Conservation (phyloP, 2,797 vertebrate species). For the Remorina albescens region DNA sequence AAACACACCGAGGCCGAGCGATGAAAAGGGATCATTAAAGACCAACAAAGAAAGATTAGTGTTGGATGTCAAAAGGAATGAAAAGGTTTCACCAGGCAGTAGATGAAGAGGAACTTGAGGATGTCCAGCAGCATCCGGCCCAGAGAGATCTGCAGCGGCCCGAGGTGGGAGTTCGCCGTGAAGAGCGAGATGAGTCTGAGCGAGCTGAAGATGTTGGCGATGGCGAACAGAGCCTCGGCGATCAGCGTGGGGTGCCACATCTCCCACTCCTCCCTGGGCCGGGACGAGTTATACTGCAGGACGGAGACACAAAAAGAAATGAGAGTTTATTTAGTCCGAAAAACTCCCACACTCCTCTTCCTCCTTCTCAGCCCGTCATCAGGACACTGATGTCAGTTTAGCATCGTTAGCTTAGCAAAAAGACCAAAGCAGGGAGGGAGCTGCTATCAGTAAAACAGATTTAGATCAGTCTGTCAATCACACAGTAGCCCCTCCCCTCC, state of each 20-base stretch:
- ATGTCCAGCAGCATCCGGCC: slow-evolving; percentile 99
- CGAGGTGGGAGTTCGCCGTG: slow-evolving; percentile 98
- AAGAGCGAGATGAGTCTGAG: slow-evolving; percentile 98
- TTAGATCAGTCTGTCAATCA: no score
- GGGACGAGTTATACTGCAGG: slow-evolving; percentile 93
- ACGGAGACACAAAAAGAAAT: neutral
- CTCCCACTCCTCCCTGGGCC: slow-evolving; percentile 97
- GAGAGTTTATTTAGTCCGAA: no score
- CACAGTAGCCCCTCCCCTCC: no score
- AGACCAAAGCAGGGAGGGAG: neutral
- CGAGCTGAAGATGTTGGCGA: slow-evolving; percentile 99
- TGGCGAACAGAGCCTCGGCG: slow-evolving; percentile 96
- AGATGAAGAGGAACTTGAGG: slow-evolving; percentile 99
- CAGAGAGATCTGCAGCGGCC: slow-evolving; percentile 97
- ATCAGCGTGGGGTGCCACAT: slow-evolving; percentile 99
- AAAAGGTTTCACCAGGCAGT: slow-evolving; percentile 88
- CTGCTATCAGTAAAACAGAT: no score
- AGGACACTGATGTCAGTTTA: neutral
- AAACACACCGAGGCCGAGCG: neutral
- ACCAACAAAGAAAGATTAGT: no score
- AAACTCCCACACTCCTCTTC: no score
- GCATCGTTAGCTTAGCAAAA: neutral
- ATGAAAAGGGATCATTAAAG: slow-evolving; percentile 11
- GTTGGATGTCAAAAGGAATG: no score
- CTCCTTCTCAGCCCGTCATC: no score